Conservation (phyloP, 2,797 vertebrate genomes). For the Agapornis canus region DNA sequence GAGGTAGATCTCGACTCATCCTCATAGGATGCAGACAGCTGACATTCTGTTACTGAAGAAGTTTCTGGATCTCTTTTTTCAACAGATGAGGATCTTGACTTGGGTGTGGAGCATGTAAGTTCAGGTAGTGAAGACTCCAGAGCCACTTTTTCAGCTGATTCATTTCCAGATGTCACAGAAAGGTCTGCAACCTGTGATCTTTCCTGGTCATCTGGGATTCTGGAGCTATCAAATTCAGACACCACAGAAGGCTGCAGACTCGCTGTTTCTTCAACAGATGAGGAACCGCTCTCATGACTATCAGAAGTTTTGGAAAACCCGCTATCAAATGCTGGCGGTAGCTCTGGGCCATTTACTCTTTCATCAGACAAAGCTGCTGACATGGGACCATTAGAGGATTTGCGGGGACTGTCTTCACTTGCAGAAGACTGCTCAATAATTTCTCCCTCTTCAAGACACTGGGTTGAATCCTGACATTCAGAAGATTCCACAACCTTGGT, state of each 20-base stretch:
- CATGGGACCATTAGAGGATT: conserved; percentile 5
- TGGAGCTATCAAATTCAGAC: neutral
- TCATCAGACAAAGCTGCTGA: conserved; percentile 10
- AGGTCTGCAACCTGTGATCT: neutral
- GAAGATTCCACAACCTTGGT: conserved; percentile 69
- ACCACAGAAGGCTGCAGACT: neutral
- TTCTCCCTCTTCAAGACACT: neutral
- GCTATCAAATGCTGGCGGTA: neutral
- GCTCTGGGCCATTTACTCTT: conserved; percentile 12
- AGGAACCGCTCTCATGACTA: neutral
- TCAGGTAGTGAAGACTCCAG: conserved; percentile 57
- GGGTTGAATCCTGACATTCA: conserved; percentile 36
- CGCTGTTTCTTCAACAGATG: neutral
- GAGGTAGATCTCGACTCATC: neutral
- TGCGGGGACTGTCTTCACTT: neutral
- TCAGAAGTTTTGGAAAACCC: neutral
- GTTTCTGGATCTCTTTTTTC: conserved; percentile 3
- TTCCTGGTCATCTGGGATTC: neutral
- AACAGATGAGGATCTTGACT: conserved; percentile 5
- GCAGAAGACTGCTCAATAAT: neutral
- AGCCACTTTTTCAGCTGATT: neutral
- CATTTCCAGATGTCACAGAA: neutral
- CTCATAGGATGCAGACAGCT: neutral
- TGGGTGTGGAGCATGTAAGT: neutral
- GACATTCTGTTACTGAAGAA: neutral